These are phyloP conservation scores for Myodes glareolus DNA, from an alignment of 2,113 vertebrate species.

Conservation along the genomic window DNA sequence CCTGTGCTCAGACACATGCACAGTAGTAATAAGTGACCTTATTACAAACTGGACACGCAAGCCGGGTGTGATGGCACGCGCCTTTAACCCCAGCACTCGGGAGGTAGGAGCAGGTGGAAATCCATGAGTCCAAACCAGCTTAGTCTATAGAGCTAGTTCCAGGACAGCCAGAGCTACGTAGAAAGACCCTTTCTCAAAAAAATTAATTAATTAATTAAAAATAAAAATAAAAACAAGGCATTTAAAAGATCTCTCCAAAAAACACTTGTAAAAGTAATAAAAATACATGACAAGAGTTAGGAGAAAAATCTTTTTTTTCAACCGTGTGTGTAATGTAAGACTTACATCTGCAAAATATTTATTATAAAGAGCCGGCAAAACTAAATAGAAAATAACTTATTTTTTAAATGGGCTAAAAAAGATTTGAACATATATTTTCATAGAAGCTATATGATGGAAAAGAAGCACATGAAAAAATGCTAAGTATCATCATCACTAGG, in stretches of 20 bases:
- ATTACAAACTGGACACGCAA: too few relatives aligned
- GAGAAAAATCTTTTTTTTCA: slow-evolving; percentile 12
- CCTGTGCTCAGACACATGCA: neutral
- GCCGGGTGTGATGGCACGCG: neutral
- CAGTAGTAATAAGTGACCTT: neutral
- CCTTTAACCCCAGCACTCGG: neutral
- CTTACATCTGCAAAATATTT: neutral
- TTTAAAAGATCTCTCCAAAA: slow-evolving; percentile 1
- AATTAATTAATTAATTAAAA: too few relatives aligned
- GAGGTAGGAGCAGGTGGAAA: neutral
- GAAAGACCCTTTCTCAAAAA: neutral
- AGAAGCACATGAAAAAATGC: neutral
- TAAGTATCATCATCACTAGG: neutral
- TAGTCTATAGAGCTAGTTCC: neutral
- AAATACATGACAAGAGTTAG: neutral
- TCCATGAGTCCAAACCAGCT: neutral
- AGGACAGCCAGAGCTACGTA: neutral
- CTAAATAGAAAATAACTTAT: neutral
- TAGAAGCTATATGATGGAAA: neutral
- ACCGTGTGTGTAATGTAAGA: neutral
- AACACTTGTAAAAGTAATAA: slow-evolving; percentile 4
- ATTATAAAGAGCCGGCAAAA: neutral
- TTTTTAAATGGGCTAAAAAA: neutral
- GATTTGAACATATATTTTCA: neutral
- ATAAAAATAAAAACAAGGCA: slow-evolving; percentile 30